Base-by-base conservation (phyloP, 2,888 invertebrate species). In the Thereva unica region DNA sequence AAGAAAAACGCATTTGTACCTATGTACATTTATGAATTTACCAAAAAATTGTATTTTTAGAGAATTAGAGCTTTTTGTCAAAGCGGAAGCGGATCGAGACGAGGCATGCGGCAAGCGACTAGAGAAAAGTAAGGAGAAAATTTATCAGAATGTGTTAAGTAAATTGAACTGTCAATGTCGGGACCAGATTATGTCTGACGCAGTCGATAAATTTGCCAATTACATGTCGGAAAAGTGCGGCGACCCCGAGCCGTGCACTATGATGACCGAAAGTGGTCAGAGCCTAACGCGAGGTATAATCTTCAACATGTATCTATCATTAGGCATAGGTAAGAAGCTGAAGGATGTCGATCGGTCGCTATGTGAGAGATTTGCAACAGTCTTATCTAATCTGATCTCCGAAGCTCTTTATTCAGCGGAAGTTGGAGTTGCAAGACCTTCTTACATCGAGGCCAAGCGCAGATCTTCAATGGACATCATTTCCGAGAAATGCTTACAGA, bases 151-250 rank as follows among this genome's bases (percentile, higher is more conserved):
- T 38, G n/a, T 64, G 53, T n/a, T 64, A 6, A 50, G n/a, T n/a
- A 64, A 64, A 45, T 23, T 65, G 8, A 50, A 53, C 7, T 4
- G 12, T 0, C 50, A 66, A 45, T 66, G 66, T 34, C 57, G 56
- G 38, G 66, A 59, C 34, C 56, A 44, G 12, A 9, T 57, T n/a
- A 66, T 66, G 57, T 44, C 34, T 4, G 23, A 44, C 7, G 7
- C 57, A 4, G 45, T 66, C n/a, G 42, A 57, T 34, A 57, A 66
- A 38, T 66, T 66, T 52, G 57, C 57, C 1, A 44, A 12, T 4
- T 57, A 57, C 9, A 37, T 66, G 52, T 40, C 57, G 4, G 8
- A 37, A 12, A 44, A 41, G 12, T 37, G 38, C 3, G 9, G 42
- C 4, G 52, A 57, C 44, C 38, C 10, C 8, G 9, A 12, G 12